Conservation (phyloP, 2,113 vertebrate genomes). For the Marmota monax region DNA sequence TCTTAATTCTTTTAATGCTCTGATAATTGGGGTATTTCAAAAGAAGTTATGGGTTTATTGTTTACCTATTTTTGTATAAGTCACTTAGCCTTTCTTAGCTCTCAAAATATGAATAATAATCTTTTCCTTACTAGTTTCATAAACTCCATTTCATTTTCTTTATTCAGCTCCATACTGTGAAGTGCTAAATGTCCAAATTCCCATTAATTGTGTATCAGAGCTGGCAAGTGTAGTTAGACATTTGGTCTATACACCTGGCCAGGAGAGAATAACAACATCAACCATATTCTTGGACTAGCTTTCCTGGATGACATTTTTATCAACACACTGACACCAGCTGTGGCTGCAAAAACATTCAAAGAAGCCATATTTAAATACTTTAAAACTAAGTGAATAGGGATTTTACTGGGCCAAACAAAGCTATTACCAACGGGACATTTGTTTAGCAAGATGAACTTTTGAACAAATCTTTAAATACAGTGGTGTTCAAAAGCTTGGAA, state of each 20-base stretch:
- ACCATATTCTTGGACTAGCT: conserved; percentile 74
- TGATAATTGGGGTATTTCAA: neutral
- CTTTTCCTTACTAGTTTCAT: neutral
- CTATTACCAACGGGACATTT: conserved; percentile 63
- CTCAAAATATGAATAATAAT: conserved; percentile 23
- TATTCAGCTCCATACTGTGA: conserved; percentile 59
- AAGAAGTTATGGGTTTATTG: neutral
- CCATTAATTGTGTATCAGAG: conserved; percentile 54
- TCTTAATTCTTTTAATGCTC: neutral
- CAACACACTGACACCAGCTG: conserved; percentile 81
- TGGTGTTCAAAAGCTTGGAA: neutral
- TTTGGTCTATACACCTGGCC: conserved; percentile 79
- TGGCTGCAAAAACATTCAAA: conserved; percentile 73
- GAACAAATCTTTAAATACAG: conserved; percentile 38
- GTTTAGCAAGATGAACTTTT: conserved; percentile 6
- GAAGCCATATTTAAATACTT: conserved; percentile 76
- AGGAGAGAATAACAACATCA: conserved; percentile 17
- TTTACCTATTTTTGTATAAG: neutral
- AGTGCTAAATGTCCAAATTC: conserved; percentile 36
- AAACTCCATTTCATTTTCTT: conserved; percentile 43
- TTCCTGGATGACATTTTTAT: conserved; percentile 55
- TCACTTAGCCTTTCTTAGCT: conserved; percentile 38
- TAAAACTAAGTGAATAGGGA: conserved; percentile 64
- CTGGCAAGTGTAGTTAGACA: conserved; percentile 60
- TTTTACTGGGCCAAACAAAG: conserved; percentile 55